Evolutionary conservation across 2,113 vertebrate species (phyloP).

Genomic region (Petroica traversi): DNA sequence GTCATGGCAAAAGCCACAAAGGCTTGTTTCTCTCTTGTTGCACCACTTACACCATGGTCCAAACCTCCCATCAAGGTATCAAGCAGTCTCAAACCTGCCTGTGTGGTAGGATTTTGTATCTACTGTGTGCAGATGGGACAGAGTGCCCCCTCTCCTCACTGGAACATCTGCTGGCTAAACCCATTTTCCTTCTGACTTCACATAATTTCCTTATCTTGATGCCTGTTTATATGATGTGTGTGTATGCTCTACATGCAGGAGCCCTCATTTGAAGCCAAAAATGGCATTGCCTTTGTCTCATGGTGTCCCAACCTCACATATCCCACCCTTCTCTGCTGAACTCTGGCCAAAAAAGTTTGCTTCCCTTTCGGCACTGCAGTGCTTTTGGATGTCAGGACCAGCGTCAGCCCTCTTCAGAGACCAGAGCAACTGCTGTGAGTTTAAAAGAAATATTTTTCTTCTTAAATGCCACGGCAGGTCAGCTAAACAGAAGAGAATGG

Average conservation of each 20-base stretch:
- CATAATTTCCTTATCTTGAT: not conserved
- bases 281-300: not conserved
- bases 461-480: conserved; percentile 32
- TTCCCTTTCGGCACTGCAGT: not conserved
- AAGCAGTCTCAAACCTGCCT: not conserved
- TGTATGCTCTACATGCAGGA: not conserved
- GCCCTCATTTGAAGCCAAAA: not conserved
- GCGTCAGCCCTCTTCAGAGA: conserved; percentile 38
- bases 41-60: not conserved
- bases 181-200: not conserved
- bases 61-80: not conserved
- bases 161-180: not conserved
- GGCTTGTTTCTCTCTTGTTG: not conserved
- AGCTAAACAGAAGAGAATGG: conserved; percentile 55
- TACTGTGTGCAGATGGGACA: not conserved
- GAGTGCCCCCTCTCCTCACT: not conserved
- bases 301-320: not conserved
- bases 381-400: conserved; percentile 47
- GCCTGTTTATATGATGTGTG: not conserved
- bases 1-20: not conserved
- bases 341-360: conserved; percentile 21
- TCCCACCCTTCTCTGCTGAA: conserved; percentile 10
- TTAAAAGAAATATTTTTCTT: conserved; percentile 65
- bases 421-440: conserved; percentile 65
- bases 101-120: not conserved